A percentile compares a stretch with the other conserved stretches of the same genome.
phyloP scores from a whole-genome alignment of 2,113 vertebrate genomes.

The Sinocyclocheilus anshuiensis region DNA sequence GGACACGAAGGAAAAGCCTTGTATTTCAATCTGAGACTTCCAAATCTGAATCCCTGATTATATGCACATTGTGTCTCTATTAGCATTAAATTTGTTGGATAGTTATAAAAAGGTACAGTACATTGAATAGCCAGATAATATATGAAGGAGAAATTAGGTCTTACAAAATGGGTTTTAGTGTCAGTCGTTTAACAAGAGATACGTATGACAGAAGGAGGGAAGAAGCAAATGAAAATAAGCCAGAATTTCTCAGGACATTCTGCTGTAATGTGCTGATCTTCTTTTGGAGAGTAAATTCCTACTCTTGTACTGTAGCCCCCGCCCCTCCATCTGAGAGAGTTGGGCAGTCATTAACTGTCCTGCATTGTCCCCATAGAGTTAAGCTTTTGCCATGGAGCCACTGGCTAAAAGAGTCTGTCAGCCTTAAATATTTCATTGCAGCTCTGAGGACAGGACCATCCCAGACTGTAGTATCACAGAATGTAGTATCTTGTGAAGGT shows the following conservation, averaged over 20 bases:
- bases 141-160: background rate
- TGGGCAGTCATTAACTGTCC: slow-evolving; percentile 43
- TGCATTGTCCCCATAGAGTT: slow-evolving; percentile 36
- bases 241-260: slow-evolving; percentile 49
- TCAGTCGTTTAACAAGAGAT: background rate
- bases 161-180: too few relatives aligned
- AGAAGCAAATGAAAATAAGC: slow-evolving; percentile 20
- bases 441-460: slow-evolving; percentile 16
- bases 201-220: slow-evolving; percentile 14
- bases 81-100: background rate
- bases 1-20: background rate
- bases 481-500: background rate
- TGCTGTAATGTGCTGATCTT: slow-evolving; percentile 46
- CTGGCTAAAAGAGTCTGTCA: slow-evolving; percentile 64
- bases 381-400: slow-evolving; percentile 55
- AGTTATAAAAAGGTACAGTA: too few relatives aligned
- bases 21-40: background rate
- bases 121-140: background rate
- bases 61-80: background rate
- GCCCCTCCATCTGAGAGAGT: too few relatives aligned
- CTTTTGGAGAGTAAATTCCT: slow-evolving; percentile 42
- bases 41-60: background rate
- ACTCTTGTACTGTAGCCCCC: too few relatives aligned
- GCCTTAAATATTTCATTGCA: slow-evolving; percentile 82
- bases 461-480: background rate